A percentile compares a stretch with the other conserved stretches of the same genome.
Conservation (phyloP, 1,140 invertebrate species). For the Drosophila ambigua region DNA sequence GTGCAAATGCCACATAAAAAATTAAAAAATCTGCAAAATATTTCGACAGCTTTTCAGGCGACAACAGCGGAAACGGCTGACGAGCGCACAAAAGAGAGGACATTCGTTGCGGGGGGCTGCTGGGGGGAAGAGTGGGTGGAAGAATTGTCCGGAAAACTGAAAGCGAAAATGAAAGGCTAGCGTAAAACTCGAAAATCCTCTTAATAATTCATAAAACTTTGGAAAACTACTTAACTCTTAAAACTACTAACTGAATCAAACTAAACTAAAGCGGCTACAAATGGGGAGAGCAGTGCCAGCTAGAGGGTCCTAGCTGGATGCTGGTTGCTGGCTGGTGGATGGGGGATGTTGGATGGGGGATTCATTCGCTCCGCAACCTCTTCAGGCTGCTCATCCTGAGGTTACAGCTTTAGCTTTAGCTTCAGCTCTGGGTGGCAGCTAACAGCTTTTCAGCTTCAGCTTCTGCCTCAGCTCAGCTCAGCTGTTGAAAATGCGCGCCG, state of each 20-base stretch:
- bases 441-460: slow-evolving; percentile 45
- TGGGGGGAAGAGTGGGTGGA: slow-evolving; percentile 17
- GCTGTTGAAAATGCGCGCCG: slow-evolving; percentile 69
- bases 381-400: slow-evolving; percentile 7
- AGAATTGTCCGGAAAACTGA: slow-evolving; percentile 28
- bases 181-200: slow-evolving; percentile 80
- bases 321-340: neutral
- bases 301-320: neutral
- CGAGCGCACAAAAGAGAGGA: slow-evolving; percentile 47
- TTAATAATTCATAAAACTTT: slow-evolving; percentile 83
- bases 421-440: no score
- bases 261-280: slow-evolving; percentile 74
- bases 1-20: slow-evolving; percentile 69
- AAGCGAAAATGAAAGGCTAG: slow-evolving; percentile 71
- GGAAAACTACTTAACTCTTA: slow-evolving; percentile 80
- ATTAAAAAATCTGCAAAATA: slow-evolving; percentile 78
- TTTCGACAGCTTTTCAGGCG: slow-evolving; percentile 76
- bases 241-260: slow-evolving; percentile 82
- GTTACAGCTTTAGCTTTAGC: slow-evolving; percentile 35
- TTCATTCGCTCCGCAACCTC: neutral
- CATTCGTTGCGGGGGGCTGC: neutral
- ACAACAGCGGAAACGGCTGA: slow-evolving; percentile 57
- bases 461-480: slow-evolving; percentile 37
- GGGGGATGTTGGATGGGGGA: neutral
- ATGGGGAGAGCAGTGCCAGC: slow-evolving; percentile 18